Evolutionary conservation across 1,140 invertebrate genomes (phyloP).

Genomic region (Trichonephila inaurata): DNA sequence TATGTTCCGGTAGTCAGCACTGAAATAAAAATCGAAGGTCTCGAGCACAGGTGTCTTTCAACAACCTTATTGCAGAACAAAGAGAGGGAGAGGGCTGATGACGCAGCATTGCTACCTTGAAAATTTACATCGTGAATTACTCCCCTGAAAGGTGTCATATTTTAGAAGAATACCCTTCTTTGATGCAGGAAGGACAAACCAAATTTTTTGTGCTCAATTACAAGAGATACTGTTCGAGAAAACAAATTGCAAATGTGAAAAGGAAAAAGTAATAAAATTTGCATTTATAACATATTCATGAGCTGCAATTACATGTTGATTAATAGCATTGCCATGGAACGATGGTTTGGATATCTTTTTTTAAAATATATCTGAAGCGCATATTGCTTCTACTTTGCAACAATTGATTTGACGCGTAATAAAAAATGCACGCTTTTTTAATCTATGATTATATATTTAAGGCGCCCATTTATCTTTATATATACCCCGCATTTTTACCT

Average conservation of each 20-base stretch:
- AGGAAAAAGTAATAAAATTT: slow-evolving; percentile 2
- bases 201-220: too few relatives aligned
- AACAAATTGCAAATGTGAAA: neutral
- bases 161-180: neutral
- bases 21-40: neutral
- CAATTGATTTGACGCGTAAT: too few relatives aligned
- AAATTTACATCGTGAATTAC: neutral
- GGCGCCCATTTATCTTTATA: too few relatives aligned
- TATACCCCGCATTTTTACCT: too few relatives aligned
- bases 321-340: neutral
- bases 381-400: too few relatives aligned
- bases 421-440: too few relatives aligned
- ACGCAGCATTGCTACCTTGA: neutral
- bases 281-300: neutral
- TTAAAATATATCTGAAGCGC: too few relatives aligned
- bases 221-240: neutral
- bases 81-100: neutral
- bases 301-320: neutral
- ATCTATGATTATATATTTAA: too few relatives aligned
- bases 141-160: neutral
- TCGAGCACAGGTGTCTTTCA: neutral
- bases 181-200: neutral
- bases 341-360: neutral
- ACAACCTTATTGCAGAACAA: neutral
- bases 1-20: neutral